Evolutionary conservation across 2,888 invertebrate species (phyloP).

Genomic region (Biston betularia): DNA sequence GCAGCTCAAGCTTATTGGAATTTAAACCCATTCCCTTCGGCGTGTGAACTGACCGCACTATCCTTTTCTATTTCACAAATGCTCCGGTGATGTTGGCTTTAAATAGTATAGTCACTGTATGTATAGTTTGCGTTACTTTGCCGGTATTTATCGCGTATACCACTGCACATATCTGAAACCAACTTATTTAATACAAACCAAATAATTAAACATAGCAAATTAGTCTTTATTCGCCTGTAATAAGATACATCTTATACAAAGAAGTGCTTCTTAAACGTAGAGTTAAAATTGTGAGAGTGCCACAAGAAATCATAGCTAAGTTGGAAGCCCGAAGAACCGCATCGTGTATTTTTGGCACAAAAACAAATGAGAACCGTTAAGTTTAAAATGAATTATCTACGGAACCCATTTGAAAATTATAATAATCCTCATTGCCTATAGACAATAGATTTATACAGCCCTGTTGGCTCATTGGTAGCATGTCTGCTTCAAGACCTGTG

Average conservation of each 20-base stretch:
- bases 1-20: too few species aligned
- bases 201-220: background rate
- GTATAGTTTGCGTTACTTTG: constrained; percentile 4
- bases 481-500: too few species aligned
- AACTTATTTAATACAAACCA: constrained; percentile 16
- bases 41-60: too few species aligned
- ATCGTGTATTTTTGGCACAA: constrained; percentile 67
- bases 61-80: background rate
- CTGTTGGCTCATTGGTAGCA: background rate
- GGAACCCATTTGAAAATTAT: constrained; percentile 35
- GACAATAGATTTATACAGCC: background rate
- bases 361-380: constrained; percentile 65
- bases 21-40: too few species aligned
- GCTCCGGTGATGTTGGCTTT: background rate
- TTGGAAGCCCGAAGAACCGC: constrained; percentile 52
- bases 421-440: background rate
- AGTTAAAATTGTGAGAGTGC: constrained; percentile 45
- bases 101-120: constrained; percentile 4
- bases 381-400: constrained; percentile 53
- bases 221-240: background rate
- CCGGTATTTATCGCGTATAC: constrained; percentile 64
- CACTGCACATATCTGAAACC: constrained; percentile 48
- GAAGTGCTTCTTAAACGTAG: constrained; percentile 20
- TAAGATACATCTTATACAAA: background rate
- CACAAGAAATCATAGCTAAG: constrained; percentile 65